These are phyloP conservation scores for Tapirus indicus DNA, from an alignment of 2,797 vertebrate species.

Conservation along the genomic window DNA sequence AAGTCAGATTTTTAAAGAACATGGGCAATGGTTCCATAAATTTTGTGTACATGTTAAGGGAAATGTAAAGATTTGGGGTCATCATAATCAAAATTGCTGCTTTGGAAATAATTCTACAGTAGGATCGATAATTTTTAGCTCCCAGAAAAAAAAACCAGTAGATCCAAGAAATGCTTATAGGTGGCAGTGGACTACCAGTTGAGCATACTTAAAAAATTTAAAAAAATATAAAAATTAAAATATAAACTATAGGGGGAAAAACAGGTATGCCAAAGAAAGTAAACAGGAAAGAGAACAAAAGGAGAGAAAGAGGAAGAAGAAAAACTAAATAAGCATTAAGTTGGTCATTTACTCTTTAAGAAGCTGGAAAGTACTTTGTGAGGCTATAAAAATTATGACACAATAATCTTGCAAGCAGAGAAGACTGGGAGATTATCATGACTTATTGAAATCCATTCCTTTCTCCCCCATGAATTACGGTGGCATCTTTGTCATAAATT, in stretches of 20 bases:
- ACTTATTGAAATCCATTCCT: not conserved
- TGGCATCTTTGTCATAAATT: not conserved
- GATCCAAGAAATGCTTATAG: not conserved
- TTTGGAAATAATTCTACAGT: conserved; percentile 10
- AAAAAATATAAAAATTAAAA: not conserved
- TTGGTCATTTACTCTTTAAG: not conserved
- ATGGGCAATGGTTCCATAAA: not conserved
- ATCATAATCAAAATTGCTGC: not conserved
- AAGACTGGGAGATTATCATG: not conserved
- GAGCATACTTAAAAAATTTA: not conserved
- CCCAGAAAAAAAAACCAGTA: not conserved
- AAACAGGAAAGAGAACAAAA: not conserved
- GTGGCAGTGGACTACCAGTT: not conserved
- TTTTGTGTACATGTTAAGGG: not conserved
- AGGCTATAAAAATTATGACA: not conserved
- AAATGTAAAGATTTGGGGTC: not conserved
- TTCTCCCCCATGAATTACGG: not conserved
- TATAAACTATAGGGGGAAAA: not conserved
- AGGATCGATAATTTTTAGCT: not conserved
- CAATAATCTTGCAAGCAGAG: not conserved
- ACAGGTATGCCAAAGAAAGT: not conserved
- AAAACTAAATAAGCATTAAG: not conserved
- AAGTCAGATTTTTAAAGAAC: not conserved
- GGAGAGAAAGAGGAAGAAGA: not conserved
- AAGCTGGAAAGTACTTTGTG: not conserved